These are phyloP conservation scores for Microcebus lehilahytsara DNA, from an alignment of 2,113 vertebrate species.

Conservation along the genomic window DNA sequence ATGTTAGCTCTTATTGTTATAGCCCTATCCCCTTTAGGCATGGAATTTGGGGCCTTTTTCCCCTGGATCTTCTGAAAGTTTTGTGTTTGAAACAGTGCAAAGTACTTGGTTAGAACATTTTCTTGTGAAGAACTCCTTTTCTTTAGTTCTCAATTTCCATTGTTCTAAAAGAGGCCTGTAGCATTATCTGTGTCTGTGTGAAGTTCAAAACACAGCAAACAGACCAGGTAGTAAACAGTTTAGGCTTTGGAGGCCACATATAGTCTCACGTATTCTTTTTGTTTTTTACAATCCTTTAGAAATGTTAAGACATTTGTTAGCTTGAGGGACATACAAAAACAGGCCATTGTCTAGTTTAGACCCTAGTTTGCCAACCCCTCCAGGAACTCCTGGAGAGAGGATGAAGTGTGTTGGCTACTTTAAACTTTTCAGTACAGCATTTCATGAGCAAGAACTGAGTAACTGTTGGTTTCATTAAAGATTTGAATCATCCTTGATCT, in stretches of 20 bases:
- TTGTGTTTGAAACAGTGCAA: neutral
- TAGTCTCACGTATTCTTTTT: neutral
- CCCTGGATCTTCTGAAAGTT: neutral
- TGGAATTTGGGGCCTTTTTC: neutral
- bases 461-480: neutral
- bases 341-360: neutral
- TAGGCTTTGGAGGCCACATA: neutral
- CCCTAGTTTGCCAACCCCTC: neutral
- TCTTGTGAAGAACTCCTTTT: neutral
- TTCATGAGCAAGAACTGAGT: neutral
- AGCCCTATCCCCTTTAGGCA: neutral
- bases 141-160: neutral
- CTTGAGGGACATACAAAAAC: neutral
- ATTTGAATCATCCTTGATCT: neutral
- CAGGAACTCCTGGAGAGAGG: neutral
- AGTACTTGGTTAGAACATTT: neutral
- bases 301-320: neutral
- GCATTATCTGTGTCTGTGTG: neutral
- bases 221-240: neutral
- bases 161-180: neutral
- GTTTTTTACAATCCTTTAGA: neutral
- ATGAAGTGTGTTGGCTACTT: neutral
- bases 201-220: neutral
- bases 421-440: neutral
- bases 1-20: neutral